These are phyloP conservation scores for Epinotia brunnichana DNA, from an alignment of 2,888 invertebrate genomes.

Conservation along the genomic window DNA sequence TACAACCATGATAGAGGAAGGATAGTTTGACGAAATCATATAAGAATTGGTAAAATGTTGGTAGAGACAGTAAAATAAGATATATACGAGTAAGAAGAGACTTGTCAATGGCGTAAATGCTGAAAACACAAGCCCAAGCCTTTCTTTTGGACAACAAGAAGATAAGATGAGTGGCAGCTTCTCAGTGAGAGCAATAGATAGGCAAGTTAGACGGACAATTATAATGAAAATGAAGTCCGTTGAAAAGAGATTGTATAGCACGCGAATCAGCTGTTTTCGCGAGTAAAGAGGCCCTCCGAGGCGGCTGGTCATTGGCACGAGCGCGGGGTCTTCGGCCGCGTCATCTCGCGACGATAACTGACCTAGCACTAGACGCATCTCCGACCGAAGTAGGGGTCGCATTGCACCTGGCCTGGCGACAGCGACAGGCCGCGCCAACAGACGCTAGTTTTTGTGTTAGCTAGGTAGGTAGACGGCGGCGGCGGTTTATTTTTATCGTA, in stretches of 20 bases:
- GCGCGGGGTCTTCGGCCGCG: conserved; percentile 60
- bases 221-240: conserved; percentile 7
- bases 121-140: too few species aligned
- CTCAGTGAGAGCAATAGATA: too few species aligned
- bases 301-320: conserved; percentile 69
- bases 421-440: conserved; percentile 56
- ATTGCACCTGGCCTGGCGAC: conserved; percentile 70
- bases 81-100: too few species aligned
- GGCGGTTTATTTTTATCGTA: conserved; percentile 79
- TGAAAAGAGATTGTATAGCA: conserved; percentile 18
- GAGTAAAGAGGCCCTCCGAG: conserved; percentile 60
- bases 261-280: conserved; percentile 29
- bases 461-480: conserved; percentile 65
- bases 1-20: too few species aligned
- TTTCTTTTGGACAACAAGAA: too few species aligned
- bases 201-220: neutral
- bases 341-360: conserved; percentile 68
- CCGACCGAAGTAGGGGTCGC: conserved; percentile 61
- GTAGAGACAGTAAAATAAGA: too few species aligned
- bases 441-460: conserved; percentile 66
- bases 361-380: conserved; percentile 75
- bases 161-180: neutral
- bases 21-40: too few species aligned
- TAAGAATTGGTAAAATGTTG: too few species aligned
- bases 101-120: too few species aligned